Evolutionary conservation across 2,797 vertebrate genomes (phyloP), one percentile per base, ranked within the genome.

Genomic region (Manis javanica): DNA sequence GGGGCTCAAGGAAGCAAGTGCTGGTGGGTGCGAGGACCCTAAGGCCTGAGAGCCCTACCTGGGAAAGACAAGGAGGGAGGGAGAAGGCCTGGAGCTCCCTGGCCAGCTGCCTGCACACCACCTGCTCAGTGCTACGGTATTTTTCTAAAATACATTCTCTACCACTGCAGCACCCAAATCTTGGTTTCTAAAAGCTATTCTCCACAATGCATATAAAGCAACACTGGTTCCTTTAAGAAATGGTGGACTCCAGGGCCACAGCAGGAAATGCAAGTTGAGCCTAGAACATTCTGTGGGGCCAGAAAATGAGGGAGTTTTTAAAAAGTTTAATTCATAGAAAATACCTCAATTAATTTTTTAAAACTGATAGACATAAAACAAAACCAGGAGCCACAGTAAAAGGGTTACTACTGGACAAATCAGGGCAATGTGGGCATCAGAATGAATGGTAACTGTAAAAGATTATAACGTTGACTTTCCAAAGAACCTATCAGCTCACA

Each of bases 61-160:
- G 2, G 39, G 6, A 23, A 71, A 51, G n/a, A 26, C 69, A 31
- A 29, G 55, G 24, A 81, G n/a, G 16, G 9, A 55, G 53, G 71
- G 18, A 34, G 42, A n/a, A 39, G 21, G 31, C 15, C 21, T 55
- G 16, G 46, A n/a, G 39, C 10, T 68, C n/a, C 69, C 68, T 16
- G 2, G 19, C 11, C 34, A 55, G 6, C 21, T 31, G 19, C 21
- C 55, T 13, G 15, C 7, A 64, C 4, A 13, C 4, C 14, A 51
- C 5, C 82, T 61, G n/a, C 83, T 71, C 84, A 57, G 71, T 26
- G 63, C 37, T 57, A 14, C 53, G 39, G 55, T 49, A 39, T 51
- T 87, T 95, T 77, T 77, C 69, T 90, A 77, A 90, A 90, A 71
- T 34, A 26, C 51, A 64, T 71, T 81, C 37, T 78, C 31, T 66